Conservation (phyloP, 2,113 vertebrate genomes). For the Recurvirostra avosetta region DNA sequence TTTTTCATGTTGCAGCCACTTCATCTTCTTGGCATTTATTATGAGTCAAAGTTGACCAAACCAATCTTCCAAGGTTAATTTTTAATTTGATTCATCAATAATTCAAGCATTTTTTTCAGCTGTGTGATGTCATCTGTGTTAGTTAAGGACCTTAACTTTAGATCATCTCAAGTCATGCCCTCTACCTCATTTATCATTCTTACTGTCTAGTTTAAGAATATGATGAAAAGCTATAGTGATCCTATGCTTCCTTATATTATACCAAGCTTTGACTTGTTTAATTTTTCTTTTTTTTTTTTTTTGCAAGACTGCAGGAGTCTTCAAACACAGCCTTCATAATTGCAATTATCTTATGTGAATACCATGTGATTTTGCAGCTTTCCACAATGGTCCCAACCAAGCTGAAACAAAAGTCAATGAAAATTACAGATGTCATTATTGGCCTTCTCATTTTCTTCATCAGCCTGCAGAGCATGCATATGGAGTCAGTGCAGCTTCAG, state of each 20-base stretch:
- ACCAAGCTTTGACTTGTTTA: background rate
- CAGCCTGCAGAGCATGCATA: background rate
- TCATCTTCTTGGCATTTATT: slow-evolving; percentile 48
- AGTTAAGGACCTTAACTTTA: slow-evolving; percentile 26
- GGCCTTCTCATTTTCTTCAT: background rate
- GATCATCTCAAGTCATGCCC: slow-evolving; percentile 20
- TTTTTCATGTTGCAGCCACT: background rate
- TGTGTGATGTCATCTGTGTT: slow-evolving; percentile 46
- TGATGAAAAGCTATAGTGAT: background rate
- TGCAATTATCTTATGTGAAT: background rate
- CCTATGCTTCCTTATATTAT: background rate
- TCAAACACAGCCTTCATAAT: background rate
- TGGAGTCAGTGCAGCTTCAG: background rate
- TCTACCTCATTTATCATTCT: slow-evolving; percentile 33
- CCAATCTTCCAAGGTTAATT: slow-evolving; percentile 50
- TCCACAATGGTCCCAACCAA: background rate
- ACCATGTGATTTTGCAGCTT: background rate
- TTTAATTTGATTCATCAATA: slow-evolving; percentile 60
- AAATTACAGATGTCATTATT: background rate
- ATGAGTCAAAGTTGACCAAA: slow-evolving; percentile 57
- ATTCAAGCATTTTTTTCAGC: background rate
- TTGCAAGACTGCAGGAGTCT: background rate
- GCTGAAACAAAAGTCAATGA: background rate
- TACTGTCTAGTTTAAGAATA: background rate
- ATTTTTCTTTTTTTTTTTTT: background rate